These are phyloP conservation scores for Vulpes ferrilata DNA, from an alignment of 2,113 vertebrate genomes.

Conservation along the genomic window DNA sequence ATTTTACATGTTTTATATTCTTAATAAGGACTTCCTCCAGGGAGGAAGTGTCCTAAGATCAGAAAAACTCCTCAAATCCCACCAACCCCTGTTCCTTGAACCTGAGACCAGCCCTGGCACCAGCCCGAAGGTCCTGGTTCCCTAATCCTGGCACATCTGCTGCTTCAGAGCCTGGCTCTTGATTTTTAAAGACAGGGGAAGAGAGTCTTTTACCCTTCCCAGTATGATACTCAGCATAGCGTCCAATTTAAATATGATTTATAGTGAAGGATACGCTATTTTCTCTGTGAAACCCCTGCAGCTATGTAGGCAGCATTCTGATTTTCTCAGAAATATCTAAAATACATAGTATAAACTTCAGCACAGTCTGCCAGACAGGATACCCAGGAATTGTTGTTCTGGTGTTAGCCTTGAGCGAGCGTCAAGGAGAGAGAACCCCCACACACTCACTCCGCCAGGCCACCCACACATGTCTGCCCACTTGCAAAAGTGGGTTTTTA, in stretches of 20 bases:
- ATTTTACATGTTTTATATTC: background rate
- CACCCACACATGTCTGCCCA: background rate
- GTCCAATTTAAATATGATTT: background rate
- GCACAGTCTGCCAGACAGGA: background rate
- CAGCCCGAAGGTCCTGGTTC: background rate
- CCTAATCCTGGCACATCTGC: background rate
- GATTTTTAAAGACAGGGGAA: background rate
- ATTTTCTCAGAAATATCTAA: constrained; percentile 46
- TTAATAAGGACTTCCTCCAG: background rate
- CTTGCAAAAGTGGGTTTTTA: background rate
- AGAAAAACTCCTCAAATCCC: background rate
- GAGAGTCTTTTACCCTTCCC: background rate
- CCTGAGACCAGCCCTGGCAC: background rate
- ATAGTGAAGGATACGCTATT: background rate
- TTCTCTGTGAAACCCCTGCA: background rate
- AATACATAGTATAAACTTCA: background rate
- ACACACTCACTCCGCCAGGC: background rate
- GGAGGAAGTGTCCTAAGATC: background rate
- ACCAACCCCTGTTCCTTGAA: background rate
- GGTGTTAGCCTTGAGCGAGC: background rate
- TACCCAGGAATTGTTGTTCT: background rate
- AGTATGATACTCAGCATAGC: background rate
- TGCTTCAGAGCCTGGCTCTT: background rate
- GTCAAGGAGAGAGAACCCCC: background rate
- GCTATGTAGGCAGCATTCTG: background rate